Base-by-base conservation (phyloP, 2,888 invertebrate species). In the Terebella lapidaria region DNA sequence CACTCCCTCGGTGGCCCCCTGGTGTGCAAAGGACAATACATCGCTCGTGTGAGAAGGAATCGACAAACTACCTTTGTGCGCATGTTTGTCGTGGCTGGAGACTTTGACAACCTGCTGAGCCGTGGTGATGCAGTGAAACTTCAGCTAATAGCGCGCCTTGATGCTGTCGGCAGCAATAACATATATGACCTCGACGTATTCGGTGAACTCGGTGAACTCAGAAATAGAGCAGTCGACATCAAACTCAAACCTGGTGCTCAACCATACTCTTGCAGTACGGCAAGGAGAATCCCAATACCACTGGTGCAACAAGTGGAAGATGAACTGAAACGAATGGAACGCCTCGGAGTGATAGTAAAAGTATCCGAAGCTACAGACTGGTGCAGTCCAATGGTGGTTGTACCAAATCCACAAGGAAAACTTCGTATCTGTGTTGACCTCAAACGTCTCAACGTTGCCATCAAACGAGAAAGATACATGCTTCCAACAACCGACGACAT, bases 401-500 rank as follows among this genome's bases (percentile, higher is more conserved):
- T 53, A 25, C 4, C 10, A 26, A 53, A 53, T 10, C 20, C 20
- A 53, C 15, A 5, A 15, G 24, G 53, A 15, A 5, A 22, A 25
- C 4, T 53, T 5, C 4, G 55, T 20, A 35, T 55, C 5, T 55
- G 55, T 22, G 55, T 55, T 5, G 55, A 55, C 29, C 42, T 55
- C 3, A 29, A 35, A 55, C 15, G 42, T 3, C 22, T 55, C 3
- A 55, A 55, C 24, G 4, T 5, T 3, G 10, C 55, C 15, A 35
- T 35, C 3, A 55, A 35, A 22, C 29, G 42, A 15, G 55, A 55
- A 24, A n/a, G 30, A 15, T 55, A 55, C 35, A 35, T 53, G 5
- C 27, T 53, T 10, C 27, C 53, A 10, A 53, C 53, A 22, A 10
- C 26, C 10, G 53, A 25, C 15, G 53, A 53, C 10, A 27, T 27